Evolutionary conservation across 2,888 invertebrate genomes (phyloP).

Genomic region (Orchesella flavescens): DNA sequence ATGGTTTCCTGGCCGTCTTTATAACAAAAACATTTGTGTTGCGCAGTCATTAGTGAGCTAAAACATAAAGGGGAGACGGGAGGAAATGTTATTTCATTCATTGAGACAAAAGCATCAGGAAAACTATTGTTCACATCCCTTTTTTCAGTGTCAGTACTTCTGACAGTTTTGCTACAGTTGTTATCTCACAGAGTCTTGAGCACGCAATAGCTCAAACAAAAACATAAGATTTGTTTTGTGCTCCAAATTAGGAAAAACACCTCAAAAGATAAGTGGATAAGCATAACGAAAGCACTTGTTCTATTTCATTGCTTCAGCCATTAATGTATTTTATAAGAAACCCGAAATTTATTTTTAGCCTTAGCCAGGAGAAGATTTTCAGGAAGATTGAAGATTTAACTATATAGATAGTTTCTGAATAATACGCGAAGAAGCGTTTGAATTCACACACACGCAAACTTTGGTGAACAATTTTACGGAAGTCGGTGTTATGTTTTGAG

Average conservation of each 20-base stretch:
- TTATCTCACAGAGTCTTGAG: conserved; percentile 47
- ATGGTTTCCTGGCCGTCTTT: conserved; percentile 53
- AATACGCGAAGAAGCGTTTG: too few species aligned
- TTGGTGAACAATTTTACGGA: too few species aligned
- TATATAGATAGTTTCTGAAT: too few species aligned
- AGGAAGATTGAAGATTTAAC: too few species aligned
- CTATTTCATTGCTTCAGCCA: neutral
- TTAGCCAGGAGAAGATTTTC: too few species aligned
- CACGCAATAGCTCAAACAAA: conserved; percentile 53
- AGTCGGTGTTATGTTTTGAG: too few species aligned
- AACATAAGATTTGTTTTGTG: conserved; percentile 48
- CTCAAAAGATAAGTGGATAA: conserved; percentile 50
- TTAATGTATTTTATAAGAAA: neutral
- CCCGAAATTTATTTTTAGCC: too few species aligned
- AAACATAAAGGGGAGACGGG: conserved; percentile 7
- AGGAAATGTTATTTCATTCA: conserved; percentile 52
- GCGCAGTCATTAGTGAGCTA: neutral
- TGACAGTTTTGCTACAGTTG: conserved; percentile 59
- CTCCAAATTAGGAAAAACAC: conserved; percentile 56
- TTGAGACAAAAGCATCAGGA: conserved; percentile 50
- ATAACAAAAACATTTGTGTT: conserved; percentile 22
- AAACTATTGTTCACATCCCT: conserved; percentile 49
- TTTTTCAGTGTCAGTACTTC: conserved; percentile 45
- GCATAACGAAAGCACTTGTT: neutral
- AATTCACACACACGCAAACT: too few species aligned